Conservation (phyloP, 2,797 vertebrate species). For the Rousettus madagascariensis region DNA sequence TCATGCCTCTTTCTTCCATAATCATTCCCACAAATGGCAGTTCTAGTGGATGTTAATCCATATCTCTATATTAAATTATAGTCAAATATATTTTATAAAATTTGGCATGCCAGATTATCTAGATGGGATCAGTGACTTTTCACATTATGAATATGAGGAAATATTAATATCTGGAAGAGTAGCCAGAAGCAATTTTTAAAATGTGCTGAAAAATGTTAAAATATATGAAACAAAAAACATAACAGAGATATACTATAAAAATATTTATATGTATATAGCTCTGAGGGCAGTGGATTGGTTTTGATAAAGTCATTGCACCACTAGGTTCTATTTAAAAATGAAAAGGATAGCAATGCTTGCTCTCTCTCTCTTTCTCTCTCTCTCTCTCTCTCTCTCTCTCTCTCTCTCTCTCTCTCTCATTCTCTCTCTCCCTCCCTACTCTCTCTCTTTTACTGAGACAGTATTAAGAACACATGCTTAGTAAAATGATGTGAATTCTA, state of each 20-base stretch:
- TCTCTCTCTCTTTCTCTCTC: no score
- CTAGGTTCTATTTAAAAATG: background rate
- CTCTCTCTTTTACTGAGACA: background rate
- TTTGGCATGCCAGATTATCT: background rate
- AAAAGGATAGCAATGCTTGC: background rate
- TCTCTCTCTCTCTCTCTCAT: no score
- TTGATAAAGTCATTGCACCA: background rate
- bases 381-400: no score
- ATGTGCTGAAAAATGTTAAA: background rate
- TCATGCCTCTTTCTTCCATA: background rate
- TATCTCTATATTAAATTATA: background rate
- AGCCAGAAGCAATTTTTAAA: background rate
- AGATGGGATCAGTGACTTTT: background rate
- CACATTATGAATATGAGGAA: background rate
- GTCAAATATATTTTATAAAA: slow-evolving; percentile 37
- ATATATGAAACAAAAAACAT: background rate
- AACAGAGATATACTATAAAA: background rate
- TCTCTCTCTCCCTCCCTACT: no score
- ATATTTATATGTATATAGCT: background rate
- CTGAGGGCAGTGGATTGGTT: background rate
- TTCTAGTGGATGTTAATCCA: background rate
- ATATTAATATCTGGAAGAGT: background rate
- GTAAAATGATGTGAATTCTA: background rate
- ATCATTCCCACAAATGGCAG: background rate
- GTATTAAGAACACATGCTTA: background rate